Evolutionary conservation across 2,797 vertebrate species (phyloP).

Genomic region (Monodelphis domestica): DNA sequence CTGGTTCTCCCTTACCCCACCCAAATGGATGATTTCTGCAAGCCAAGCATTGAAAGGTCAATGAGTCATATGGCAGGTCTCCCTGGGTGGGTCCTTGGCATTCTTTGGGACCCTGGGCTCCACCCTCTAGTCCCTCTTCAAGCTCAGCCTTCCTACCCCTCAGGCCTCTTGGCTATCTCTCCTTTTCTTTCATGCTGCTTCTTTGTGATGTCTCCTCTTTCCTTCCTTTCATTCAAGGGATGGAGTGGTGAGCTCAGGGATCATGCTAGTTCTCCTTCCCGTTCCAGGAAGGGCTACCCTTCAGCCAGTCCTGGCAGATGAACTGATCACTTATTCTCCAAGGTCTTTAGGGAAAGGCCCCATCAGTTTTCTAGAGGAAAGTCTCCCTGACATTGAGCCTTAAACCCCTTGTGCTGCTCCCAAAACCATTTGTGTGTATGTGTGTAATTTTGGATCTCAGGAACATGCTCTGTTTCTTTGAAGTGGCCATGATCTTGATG

Average conservation of each 20-base stretch:
- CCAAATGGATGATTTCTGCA: background rate
- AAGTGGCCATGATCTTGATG: background rate
- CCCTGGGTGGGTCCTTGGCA: background rate
- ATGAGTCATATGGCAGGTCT: background rate
- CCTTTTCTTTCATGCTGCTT: background rate
- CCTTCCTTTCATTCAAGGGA: background rate
- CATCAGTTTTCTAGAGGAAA: background rate
- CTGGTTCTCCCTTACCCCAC: background rate
- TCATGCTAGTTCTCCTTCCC: background rate
- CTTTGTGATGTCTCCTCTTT: background rate
- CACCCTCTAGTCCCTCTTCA: background rate
- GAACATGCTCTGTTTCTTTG: background rate
- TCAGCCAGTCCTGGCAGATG: background rate
- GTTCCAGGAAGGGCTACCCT: background rate
- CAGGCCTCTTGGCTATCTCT: background rate
- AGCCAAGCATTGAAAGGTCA: too few relatives aligned
- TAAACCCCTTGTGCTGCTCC: background rate
- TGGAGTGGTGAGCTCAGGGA: background rate
- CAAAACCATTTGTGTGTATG: background rate
- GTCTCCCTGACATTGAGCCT: constrained; percentile 4
- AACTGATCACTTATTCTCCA: background rate
- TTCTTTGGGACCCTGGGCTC: background rate
- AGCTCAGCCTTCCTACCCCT: background rate
- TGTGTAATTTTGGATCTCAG: background rate
- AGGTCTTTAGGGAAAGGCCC: background rate